A percentile compares a stretch with the other conserved stretches of the same genome.
These are phyloP conservation scores for Arnoldichthys spilopterus DNA, from an alignment of 2,797 vertebrate genomes.

Conservation along the genomic window DNA sequence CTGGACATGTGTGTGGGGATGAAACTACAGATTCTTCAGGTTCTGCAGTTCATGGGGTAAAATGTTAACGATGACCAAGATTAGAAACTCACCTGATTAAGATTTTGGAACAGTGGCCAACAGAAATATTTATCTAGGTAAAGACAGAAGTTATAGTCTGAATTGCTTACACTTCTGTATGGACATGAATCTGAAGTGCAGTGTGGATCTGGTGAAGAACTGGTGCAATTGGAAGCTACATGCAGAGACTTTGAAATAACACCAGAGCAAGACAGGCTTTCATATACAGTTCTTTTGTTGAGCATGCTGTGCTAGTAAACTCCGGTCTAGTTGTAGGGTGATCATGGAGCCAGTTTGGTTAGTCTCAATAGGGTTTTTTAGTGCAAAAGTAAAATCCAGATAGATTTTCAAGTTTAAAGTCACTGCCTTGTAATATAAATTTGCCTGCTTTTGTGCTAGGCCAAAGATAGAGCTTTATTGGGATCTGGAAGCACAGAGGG, in stretches of 20 bases:
- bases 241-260: background rate
- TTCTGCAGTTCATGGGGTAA: too few species aligned
- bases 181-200: background rate
- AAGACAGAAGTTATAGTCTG: too few species aligned
- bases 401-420: slow-evolving; percentile 59
- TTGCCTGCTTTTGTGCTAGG: slow-evolving; percentile 34
- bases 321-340: background rate
- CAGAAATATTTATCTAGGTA: too few species aligned
- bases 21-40: too few species aligned
- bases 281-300: background rate
- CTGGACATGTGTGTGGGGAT: too few species aligned
- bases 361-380: background rate
- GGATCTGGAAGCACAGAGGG: slow-evolving; percentile 35
- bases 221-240: background rate
- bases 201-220: background rate
- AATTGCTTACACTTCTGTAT: background rate
- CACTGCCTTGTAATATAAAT: slow-evolving; percentile 43
- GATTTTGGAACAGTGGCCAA: too few species aligned
- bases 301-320: background rate
- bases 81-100: too few species aligned
- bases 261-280: background rate
- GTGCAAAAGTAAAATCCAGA: slow-evolving; percentile 55
- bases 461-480: slow-evolving; percentile 51
- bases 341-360: background rate
- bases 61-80: too few species aligned